Conservation (phyloP, 1,140 invertebrate genomes). For the Drepana arcuata region DNA sequence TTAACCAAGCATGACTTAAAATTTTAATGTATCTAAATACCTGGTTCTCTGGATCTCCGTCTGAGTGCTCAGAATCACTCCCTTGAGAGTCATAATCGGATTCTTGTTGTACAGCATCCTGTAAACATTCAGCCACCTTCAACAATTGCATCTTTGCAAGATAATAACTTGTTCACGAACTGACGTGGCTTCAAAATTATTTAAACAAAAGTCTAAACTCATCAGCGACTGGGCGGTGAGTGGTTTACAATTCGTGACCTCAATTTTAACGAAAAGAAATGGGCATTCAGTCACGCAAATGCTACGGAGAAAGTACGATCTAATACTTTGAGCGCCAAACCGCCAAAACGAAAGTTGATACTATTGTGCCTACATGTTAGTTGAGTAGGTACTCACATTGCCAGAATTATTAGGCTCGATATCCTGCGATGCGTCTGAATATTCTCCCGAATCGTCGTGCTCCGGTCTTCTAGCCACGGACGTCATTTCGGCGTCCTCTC, state of each 20-base stretch:
- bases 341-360: conserved; percentile 57
- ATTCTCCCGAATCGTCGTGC: conserved; percentile 63
- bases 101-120: conserved; percentile 47
- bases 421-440: conserved; percentile 65
- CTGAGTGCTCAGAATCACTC: conserved; percentile 52
- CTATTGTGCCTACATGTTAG: conserved; percentile 4
- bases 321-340: conserved; percentile 54
- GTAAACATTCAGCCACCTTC: conserved; percentile 54
- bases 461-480: conserved; percentile 58
- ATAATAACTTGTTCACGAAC: conserved; percentile 13
- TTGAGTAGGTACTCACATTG: conserved; percentile 55
- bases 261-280: conserved; percentile 66
- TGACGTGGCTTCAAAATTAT: conserved; percentile 25
- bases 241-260: conserved; percentile 57
- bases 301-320: conserved; percentile 58
- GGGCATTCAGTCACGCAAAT: conserved; percentile 61
- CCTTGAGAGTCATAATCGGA: conserved; percentile 59
- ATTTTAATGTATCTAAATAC: conserved; percentile 17
- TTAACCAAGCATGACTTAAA: too few species aligned
- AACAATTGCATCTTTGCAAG: conserved; percentile 49
- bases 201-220: conserved; percentile 41
- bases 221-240: conserved; percentile 35
- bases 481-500: conserved; percentile 62
- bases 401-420: conserved; percentile 58
- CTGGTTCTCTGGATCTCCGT: conserved; percentile 50